Evolutionary conservation across 2,797 vertebrate species (phyloP), one percentile per base, ranked within the genome.

Genomic region (Micromesistius poutassou): DNA sequence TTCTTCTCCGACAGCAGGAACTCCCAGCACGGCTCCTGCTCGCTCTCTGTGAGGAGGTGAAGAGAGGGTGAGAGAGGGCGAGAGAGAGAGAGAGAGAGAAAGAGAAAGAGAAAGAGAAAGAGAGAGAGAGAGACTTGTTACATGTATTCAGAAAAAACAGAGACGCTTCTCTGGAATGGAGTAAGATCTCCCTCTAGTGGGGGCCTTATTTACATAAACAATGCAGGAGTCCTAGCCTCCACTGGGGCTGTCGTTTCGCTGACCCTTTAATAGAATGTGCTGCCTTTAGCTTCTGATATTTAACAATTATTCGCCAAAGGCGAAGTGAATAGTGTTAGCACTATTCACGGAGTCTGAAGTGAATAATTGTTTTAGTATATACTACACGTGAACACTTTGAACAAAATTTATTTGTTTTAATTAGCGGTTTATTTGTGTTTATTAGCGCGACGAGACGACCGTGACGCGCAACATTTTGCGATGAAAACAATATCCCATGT

Each of bases 21-120:
- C 87, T 98, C 96, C 76, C 96, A 97, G 87, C 95, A 94, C 0
- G 96, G 93, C 85, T 94, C 95, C n/a, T 97, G 95, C 71, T 96
- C 96, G 0, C 92, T 95, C 92, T 98, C 97, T 98, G 94, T 76
- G 91, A 91, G 42, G 78, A 38, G 2, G n/a, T 22, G n/a, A 22
- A 22, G n/a, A 7, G 22, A 25, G 55, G n/a, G 82, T 76, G 79
- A 90, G 36, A 89, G 80, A 66, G n/a, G 31, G 75, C 12, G 30
- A 74, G 71, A 2, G 0, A 33, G 42, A 4, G 22, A 5, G 50
- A n/a, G 50, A 19, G 22, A 19, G 50, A 8, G 50, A n/a, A n/a
- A n/a, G 30, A 74, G 71, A 2, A 0, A 33, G 42, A 4, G 22
- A 5, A 19, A n/a, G 50, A 19, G 22, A 19, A 19, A 8, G 50